phyloP scores from a whole-genome alignment of 2,113 vertebrate species.

The Gopherus evgoodei region DNA sequence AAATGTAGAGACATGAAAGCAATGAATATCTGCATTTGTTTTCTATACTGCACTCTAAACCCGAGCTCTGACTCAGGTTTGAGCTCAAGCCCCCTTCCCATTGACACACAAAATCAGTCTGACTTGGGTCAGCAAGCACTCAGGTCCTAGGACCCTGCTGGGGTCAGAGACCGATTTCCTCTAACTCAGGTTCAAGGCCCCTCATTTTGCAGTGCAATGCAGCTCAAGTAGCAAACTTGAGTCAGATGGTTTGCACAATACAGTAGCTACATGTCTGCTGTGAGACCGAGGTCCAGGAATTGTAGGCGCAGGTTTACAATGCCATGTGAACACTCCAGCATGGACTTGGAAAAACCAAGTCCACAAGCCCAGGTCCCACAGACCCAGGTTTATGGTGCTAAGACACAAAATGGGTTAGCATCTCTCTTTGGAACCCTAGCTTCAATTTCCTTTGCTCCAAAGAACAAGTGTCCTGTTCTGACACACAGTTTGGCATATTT shows the following conservation, averaged over 20 bases:
- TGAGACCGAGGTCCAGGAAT: background rate
- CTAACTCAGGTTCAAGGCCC: background rate
- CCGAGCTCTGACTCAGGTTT: background rate
- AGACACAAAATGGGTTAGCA: background rate
- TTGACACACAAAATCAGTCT: background rate
- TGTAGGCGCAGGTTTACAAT: background rate
- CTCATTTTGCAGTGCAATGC: background rate
- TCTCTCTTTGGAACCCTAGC: background rate
- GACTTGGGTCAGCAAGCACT: background rate
- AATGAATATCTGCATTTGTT: background rate
- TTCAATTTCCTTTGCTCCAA: background rate
- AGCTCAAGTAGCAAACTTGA: background rate
- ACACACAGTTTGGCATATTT: accelerated
- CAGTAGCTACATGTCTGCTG: background rate
- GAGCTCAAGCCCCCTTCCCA: background rate
- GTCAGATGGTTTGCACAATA: background rate
- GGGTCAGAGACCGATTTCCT: background rate
- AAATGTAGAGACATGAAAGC: background rate
- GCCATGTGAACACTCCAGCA: background rate
- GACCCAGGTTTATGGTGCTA: background rate
- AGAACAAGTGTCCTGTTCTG: background rate
- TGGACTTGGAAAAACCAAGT: background rate
- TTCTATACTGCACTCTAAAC: background rate
- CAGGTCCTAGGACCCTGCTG: background rate
- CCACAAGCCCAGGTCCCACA: background rate